Evolutionary conservation across 2,888 invertebrate genomes (phyloP), one percentile per base, ranked within the genome.

Genomic region (Eumerus sabulonum): DNA sequence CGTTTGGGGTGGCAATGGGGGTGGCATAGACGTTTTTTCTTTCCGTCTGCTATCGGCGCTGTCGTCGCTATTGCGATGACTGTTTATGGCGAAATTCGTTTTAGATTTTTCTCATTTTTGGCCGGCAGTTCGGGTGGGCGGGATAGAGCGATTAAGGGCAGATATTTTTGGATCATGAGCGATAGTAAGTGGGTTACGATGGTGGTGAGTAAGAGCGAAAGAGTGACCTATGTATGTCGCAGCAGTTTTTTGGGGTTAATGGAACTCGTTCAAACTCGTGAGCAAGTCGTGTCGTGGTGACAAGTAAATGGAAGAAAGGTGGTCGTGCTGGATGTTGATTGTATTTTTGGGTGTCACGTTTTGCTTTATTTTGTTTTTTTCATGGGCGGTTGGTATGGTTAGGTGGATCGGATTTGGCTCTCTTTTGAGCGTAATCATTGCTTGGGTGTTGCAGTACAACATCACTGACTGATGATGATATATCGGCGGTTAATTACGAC

Each of bases 11-110:
- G 11, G 40, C n/a, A n/a, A n/a, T n/a, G 40, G 3, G 40, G n/a
- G 11, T 40, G 3, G 3, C 40, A 40, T 40, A 7, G 40, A 11
- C 40, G 9, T 11, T 40, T 40, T 40, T 11, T 40, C 40, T 40
- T 40, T n/a, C 40, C n/a, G 40, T n/a, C 40, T 40, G 40, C 40
- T 40, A 3, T 40, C 40, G n/a, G n/a, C n/a, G 40, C 40, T 40
- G 3, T 5, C 11, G 12, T n/a, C 3, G n/a, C 11, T 40, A 11
- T 40, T 40, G 5, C 3, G 40, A n/a, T 40, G n/a, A n/a, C 40
- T 40, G n/a, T 7, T 40, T 40, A 40, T 40, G 40, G 40, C 5
- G 36, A 36, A 36, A 36, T 27, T 27, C 7, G 7, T 27, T 27
- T 11, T 11, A 36, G 11, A 36, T n/a, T 40, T 40, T n/a, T 3